Conservation (phyloP, 2,888 invertebrate species). For the Platycnemis pennipes region DNA sequence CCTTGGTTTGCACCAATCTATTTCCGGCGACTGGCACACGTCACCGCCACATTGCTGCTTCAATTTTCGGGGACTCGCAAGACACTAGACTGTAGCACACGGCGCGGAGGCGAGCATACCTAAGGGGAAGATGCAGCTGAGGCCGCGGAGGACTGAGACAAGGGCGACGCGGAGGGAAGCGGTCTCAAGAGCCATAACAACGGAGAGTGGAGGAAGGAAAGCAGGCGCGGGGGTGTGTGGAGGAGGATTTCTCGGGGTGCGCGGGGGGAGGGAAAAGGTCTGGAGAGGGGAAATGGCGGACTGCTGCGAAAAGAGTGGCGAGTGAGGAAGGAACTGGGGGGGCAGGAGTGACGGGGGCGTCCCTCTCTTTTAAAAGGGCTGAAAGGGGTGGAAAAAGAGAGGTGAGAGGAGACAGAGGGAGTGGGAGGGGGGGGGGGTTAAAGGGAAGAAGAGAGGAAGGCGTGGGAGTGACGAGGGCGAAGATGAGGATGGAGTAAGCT, state of each 20-base stretch:
- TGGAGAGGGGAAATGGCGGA: not conserved
- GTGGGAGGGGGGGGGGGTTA: not conserved
- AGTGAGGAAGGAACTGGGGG: not conserved
- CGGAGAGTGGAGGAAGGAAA: not conserved
- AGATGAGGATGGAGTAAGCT: not conserved
- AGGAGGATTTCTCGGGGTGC: not conserved
- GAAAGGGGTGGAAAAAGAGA: not conserved
- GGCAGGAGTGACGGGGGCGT: not conserved
- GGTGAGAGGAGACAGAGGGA: not conserved
- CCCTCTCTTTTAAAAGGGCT: no score
- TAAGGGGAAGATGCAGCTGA: not conserved
- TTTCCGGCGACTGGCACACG: no score
- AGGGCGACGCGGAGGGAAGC: constrained; percentile 1
- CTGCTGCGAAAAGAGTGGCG: not conserved
- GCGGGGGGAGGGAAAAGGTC: not conserved
- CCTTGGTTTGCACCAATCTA: no score
- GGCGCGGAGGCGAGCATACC: not conserved
- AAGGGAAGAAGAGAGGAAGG: not conserved
- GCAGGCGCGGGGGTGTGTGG: not conserved
- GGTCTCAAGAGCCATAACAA: constrained; percentile 56
- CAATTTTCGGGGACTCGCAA: no score
- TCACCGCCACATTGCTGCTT: no score
- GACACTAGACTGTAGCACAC: not conserved
- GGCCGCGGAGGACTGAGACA: not conserved
- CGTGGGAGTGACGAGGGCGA: not conserved